Percentiles rank a stretch among this genome's conserved stretches.
Conservation (phyloP, 2,888 invertebrate genomes). For the Colletes collaris region DNA sequence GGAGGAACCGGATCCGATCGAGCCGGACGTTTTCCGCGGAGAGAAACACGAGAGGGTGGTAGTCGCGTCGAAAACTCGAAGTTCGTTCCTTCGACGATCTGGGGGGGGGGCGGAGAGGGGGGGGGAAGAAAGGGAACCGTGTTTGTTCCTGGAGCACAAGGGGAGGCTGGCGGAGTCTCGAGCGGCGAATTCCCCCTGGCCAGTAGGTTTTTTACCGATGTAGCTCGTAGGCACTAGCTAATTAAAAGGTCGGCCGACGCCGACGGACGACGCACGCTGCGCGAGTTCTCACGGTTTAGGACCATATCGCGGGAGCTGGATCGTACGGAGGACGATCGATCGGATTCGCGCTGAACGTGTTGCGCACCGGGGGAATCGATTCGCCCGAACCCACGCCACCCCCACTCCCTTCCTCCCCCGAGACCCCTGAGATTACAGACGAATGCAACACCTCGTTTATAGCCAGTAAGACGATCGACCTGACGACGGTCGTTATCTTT, state of each 20-base stretch:
- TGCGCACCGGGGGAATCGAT: constrained; percentile 31
- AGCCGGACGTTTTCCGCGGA: constrained; percentile 18
- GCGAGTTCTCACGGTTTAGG: constrained; percentile 74
- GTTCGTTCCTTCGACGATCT: constrained; percentile 2
- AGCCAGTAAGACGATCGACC: constrained; percentile 54
- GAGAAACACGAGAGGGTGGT: background rate
- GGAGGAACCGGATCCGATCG: constrained; percentile 21
- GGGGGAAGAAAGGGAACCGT: constrained; percentile 6
- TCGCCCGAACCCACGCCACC: background rate
- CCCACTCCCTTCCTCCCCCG: no score
- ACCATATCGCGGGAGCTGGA: constrained; percentile 77
- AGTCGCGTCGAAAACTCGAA: background rate
- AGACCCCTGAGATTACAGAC: background rate
- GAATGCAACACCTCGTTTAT: constrained; percentile 39
- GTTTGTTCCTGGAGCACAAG: constrained; percentile 16
- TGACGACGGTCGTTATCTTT: constrained; percentile 48
- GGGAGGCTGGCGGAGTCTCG: constrained; percentile 26
- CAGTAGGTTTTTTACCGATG: constrained; percentile 80
- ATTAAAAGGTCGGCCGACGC: constrained; percentile 63
- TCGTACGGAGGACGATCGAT: constrained; percentile 59
- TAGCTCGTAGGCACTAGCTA: constrained; percentile 77
- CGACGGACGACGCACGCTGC: constrained; percentile 55
- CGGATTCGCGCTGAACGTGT: constrained; percentile 37
- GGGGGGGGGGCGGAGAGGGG: no score
- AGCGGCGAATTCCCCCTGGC: constrained; percentile 68